Base-by-base conservation (phyloP, 2,797 vertebrate genomes). In the Aldrovandia affinis region DNA sequence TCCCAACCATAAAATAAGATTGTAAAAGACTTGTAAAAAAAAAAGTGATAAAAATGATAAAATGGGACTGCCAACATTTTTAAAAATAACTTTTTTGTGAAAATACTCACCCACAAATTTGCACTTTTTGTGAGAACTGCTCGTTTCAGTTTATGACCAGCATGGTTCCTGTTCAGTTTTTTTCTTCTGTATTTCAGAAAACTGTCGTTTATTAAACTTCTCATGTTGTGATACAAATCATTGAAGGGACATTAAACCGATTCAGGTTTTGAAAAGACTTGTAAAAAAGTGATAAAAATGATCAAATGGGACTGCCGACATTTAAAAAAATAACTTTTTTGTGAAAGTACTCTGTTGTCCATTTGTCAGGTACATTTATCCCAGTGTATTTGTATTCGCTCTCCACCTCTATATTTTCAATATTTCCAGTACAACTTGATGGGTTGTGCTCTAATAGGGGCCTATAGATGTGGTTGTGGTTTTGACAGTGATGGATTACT, bases 221-320 rank as follows among this genome's bases (percentile, higher is more conserved):
- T 68, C 55, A 15, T 81, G 22, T 28, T 65, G 57, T 33, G 63
- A 30, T 57, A n/a, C 59, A 65, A 22, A 84, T 80, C 61, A 80
- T 14, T 63, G 59, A 42, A 50, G 47, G 30, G n/a, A 36, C 36
- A 68, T 79, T 12, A 83, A 79, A 63, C 47, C 12, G 18, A 57
- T 77, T 77, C 52, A 68, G 44, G 77, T 44, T 82, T 84, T 80
- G 47, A 65, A 65, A 47, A 81, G 54, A 10, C 39, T 77, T n/a
- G n/a, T n/a, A n/a, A n/a, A n/a, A n/a, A n/a, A n/a, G n/a, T n/a
- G n/a, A n/a, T n/a, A n/a, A n/a, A n/a, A n/a, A n/a, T n/a, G n/a
- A n/a, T n/a, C n/a, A n/a, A n/a, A n/a, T n/a, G n/a, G n/a, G n/a
- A n/a, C n/a, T n/a, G n/a, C n/a, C n/a, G n/a, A n/a, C n/a, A n/a